Conservation (phyloP, 2,888 invertebrate species). For the Augochlorella aurata region DNA sequence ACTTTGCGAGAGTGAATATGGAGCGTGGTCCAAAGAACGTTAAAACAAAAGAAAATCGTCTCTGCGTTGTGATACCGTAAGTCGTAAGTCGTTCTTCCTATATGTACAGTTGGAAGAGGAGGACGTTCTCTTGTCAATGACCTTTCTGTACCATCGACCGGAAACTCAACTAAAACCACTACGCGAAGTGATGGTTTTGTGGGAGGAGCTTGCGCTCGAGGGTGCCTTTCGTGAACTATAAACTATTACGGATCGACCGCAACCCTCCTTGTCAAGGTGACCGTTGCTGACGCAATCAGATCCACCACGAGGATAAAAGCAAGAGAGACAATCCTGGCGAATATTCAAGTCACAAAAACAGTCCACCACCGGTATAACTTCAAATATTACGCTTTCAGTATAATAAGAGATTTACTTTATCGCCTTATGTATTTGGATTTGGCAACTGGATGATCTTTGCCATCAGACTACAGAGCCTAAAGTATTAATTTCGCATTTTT, state of each 20-base stretch:
- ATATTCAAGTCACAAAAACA: background rate
- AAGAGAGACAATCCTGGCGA: background rate
- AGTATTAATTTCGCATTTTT: background rate
- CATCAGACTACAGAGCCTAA: background rate
- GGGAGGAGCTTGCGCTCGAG: conserved; percentile 42
- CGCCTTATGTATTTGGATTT: no score
- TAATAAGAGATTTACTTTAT: no score
- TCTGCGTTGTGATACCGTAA: background rate
- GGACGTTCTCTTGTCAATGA: conserved; percentile 44
- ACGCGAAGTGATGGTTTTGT: conserved; percentile 10
- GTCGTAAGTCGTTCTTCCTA: background rate
- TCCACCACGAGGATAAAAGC: background rate
- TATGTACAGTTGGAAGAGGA: conserved; percentile 1
- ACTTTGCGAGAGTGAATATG: background rate
- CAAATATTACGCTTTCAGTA: no score
- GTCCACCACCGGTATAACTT: no score
- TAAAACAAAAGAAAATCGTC: conserved; percentile 27
- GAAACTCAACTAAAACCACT: conserved; percentile 22
- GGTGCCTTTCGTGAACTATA: conserved; percentile 52
- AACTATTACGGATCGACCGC: conserved; percentile 45
- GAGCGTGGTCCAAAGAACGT: background rate
- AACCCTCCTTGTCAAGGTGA: conserved; percentile 55
- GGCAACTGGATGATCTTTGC: background rate
- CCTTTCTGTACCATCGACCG: conserved; percentile 27
- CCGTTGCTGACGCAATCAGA: conserved; percentile 37